Base-by-base conservation (phyloP, 2,113 vertebrate species). In the Myodes glareolus region DNA sequence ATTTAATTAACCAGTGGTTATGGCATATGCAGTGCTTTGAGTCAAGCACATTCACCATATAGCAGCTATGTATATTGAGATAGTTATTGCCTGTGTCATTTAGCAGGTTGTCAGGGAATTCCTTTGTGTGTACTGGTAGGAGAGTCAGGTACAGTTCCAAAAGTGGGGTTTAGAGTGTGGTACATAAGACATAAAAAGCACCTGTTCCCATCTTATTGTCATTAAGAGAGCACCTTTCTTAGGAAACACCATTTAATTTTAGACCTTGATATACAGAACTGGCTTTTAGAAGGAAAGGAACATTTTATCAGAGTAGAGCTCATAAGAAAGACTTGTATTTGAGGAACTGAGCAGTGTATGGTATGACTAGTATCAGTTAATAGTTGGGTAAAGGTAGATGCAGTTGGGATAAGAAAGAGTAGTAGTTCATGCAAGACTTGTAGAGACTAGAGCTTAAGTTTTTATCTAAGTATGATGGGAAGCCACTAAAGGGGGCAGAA, bases 31-130 rank as follows among this genome's bases (percentile, higher is more conserved):
- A 23, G 47, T 68, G 17, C 31, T 96, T 91, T 97, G 42, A 80
- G 58, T 96, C n/a, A 76, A 78, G 77, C 65, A 45, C 1, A 31
- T 9, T 84, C 50, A 63, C 1, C 33, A 5, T 70, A 75, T 96
- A 73, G 2, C 7, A 94, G 29, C 47, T 90, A 0, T 95, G 17
- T 88, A 13, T 95, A 45, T 93, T 93, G 25, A 94, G 52, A 76
- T 95, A 97, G 86, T 87, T 82, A 70, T 42, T 94, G 80, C 58
- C 87, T 88, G 50, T 75, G 14, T 89, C 19, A 91, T 25, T 85
- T 73, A 65, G 33, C 16, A 73, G 50, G 36, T 65, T 86, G n/a
- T 85, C 77, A 90, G n/a, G 80, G 23, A 11, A 89, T 81, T 78
- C 23, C 27, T 93, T 92, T 95, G n/a, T 93, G 94, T 81, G 25